Evolutionary conservation across 2,797 vertebrate species (phyloP).

Genomic region (Remorina albescens): DNA sequence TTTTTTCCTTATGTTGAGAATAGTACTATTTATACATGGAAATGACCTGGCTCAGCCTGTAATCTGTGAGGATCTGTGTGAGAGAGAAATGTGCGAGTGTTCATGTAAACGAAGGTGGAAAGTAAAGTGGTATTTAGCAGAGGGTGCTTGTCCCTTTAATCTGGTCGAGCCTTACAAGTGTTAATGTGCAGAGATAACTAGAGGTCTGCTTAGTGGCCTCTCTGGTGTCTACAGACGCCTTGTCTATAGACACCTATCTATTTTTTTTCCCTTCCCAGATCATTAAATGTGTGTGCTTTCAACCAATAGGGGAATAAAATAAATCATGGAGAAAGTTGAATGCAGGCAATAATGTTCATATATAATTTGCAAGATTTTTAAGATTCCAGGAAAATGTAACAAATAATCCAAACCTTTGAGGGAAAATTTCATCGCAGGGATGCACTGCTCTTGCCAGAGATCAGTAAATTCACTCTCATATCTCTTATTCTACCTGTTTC

Average conservation of each 20-base stretch:
- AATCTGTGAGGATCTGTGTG: conserved; percentile 35
- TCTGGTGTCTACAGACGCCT: conserved; percentile 37
- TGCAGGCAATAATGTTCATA: background rate
- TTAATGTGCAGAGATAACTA: conserved; percentile 70
- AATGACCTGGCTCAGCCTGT: conserved; percentile 24
- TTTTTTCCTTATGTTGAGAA: conserved; percentile 31
- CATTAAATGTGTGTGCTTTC: conserved; percentile 11
- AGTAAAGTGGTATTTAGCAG: conserved; percentile 67
- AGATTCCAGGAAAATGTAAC: background rate
- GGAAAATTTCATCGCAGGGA: background rate
- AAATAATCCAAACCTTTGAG: background rate
- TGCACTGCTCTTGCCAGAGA: background rate
- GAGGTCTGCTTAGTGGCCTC: conserved; percentile 54
- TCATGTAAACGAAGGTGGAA: conserved; percentile 44
- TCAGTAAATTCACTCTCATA: background rate
- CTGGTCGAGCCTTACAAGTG: conserved; percentile 63
- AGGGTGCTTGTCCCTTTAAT: conserved; percentile 70
- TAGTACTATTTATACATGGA: conserved; percentile 1
- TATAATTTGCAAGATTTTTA: background rate
- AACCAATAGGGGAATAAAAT: background rate
- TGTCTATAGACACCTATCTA: conserved; percentile 21
- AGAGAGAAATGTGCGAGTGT: conserved; percentile 44
- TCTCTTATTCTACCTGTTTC: background rate
- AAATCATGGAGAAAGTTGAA: background rate
- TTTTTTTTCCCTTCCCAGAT: conserved; percentile 4